Evolutionary conservation across 2,888 invertebrate genomes (phyloP), one percentile per base, ranked within the genome.

Genomic region (Leuctra nigra): DNA sequence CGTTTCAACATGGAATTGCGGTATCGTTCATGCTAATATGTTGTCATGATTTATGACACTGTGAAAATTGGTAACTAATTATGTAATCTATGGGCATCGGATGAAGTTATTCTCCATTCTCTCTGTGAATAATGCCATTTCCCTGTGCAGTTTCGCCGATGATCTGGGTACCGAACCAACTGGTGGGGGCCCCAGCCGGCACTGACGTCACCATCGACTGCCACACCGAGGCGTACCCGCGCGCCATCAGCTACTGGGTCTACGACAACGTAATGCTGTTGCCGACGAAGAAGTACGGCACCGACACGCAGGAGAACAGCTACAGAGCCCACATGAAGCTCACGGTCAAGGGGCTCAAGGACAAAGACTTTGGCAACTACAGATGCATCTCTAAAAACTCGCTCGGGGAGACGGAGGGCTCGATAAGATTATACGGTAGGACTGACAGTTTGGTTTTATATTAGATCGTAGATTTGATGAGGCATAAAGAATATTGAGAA

Each of bases 111-210:
- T n/a, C n/a, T n/a, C n/a, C n/a, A n/a, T n/a, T n/a, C n/a, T n/a
- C n/a, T n/a, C 38, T 38, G 14, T 29, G n/a, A 4, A 14, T 38
- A 4, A 4, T 7, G 9, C 14, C 38, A 4, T 7, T 63, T 62
- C 59, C n/a, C n/a, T n/a, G 75, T 76, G 22, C 76, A 93, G 93
- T 93, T 76, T 87, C 90, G 0, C 93, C 93, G 53, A 91, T 92
- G 89, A 91, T 93, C 70, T 92, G 90, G 87, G 91, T 93, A 63
- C 91, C 92, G 55, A 93, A 92, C 78, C 92, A 93, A 76, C 78
- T 93, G 73, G 91, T 93, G 61, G 92, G 93, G 1, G 92, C 92
- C 25, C 92, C 92, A 58, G 82, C 87, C 58, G 90, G 91, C 61
- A 91, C 91, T 50, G 91, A 92, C 76, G 92, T 92, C 62, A 90